Evolutionary conservation across 2,113 vertebrate species (phyloP).

Genomic region (Nibea coibor): DNA sequence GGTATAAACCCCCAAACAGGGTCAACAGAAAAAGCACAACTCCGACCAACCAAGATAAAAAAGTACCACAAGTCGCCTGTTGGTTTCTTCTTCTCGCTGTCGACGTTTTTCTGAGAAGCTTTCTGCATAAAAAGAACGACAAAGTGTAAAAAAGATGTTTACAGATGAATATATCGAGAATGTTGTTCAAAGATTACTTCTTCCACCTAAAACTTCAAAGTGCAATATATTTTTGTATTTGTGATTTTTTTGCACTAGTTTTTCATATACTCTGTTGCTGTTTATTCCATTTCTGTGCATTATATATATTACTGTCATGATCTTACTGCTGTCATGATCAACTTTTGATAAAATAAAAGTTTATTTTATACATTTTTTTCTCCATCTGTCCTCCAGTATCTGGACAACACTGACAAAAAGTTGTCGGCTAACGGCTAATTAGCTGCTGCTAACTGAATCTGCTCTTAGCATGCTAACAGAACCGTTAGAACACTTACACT

Average conservation of each 20-base stretch:
- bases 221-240: constrained; percentile 83
- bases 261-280: constrained; percentile 70
- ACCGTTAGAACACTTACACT: no score
- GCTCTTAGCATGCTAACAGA: no score
- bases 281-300: constrained; percentile 75
- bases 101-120: constrained; percentile 40
- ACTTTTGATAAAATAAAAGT: constrained; percentile 77
- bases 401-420: no score
- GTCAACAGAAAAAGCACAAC: constrained; percentile 66
- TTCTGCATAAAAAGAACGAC: neutral
- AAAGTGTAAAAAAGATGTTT: constrained; percentile 68
- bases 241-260: constrained; percentile 74
- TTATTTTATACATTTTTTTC: constrained; percentile 67
- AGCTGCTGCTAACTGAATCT: no score
- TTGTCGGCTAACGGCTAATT: no score
- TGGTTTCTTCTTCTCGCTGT: constrained; percentile 37
- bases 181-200: constrained; percentile 72
- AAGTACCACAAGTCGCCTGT: constrained; percentile 58
- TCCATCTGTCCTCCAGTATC: no score
- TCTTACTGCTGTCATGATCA: constrained; percentile 68
- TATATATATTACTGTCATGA: constrained; percentile 65
- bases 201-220: constrained; percentile 72
- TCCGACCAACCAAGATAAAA: constrained; percentile 49
- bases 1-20: constrained; percentile 35
- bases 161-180: constrained; percentile 69